Base-by-base conservation (phyloP, 2,888 invertebrate genomes). In the Phlogophora meticulosa region DNA sequence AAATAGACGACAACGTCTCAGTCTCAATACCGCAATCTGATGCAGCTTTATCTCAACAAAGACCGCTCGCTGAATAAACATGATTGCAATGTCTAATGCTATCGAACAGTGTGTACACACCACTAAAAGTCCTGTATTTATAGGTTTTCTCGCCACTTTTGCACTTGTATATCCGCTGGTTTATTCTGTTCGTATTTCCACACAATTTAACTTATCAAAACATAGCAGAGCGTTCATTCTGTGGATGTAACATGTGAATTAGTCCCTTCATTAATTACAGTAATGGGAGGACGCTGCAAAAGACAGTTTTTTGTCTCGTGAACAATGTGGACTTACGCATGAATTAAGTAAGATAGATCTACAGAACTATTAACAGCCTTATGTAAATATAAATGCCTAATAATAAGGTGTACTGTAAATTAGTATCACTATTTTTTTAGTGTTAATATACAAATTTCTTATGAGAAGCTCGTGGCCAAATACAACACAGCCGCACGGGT, bases 11-110 rank as follows among this genome's bases (percentile, higher is more conserved):
- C 43, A 73, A 17, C 42, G n/a, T 70, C 78, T 76, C 71, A 38
- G n/a, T 70, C 79, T 76, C 71, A 82, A 64, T 77, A 78, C 82
- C 76, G 78, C 87, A 83, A 83, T 85, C 81, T 80, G 80, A 81
- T 84, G 84, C 85, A 84, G 82, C 80, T 87, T 84, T 87, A 87
- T 85, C 82, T 66, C 66, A 55, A 72, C 83, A 74, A 83, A 85
- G 80, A 75, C 83, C 78, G 42, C 57, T 63, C 65, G 76, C 83
- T 88, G 87, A 87, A 88, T 90, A 90, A 89, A 90, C 84, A 87
- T 88, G 83, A 85, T 74, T 82, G 83, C 83, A 82, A 82, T 78
- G 66, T 77, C 78, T 82, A 83, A 81, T 74, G 65, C 76, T 67
- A 82, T 77, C 78, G 79, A 68, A 40, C 69, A 57, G 45, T 17